Conservation (phyloP, 1,140 invertebrate genomes). For the Drosophila baimaii region DNA sequence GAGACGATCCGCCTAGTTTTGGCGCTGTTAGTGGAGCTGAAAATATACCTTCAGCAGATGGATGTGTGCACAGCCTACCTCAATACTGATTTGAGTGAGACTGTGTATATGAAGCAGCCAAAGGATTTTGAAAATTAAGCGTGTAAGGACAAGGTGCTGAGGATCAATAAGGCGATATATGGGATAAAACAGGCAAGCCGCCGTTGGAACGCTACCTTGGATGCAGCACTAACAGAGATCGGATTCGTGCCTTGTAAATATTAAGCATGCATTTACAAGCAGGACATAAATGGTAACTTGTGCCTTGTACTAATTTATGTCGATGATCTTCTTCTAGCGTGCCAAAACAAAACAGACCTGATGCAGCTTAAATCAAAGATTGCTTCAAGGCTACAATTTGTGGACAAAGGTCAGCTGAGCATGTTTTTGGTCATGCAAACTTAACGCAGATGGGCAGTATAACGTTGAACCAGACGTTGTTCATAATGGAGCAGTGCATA, state of each 20-base stretch:
- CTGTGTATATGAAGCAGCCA: constrained; percentile 1
- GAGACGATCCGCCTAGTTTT: constrained; percentile 72
- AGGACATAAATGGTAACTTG: neutral
- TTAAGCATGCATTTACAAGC: neutral
- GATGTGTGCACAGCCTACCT: constrained; percentile 20
- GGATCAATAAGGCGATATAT: constrained; percentile 38
- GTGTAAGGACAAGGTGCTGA: constrained; percentile 14
- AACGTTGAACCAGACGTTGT: neutral
- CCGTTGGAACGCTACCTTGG: constrained; percentile 14
- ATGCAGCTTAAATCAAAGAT: neutral
- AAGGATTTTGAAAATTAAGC: no score
- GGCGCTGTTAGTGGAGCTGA: neutral
- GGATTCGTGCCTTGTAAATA: neutral
- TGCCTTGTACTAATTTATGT: constrained; percentile 3
- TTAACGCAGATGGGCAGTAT: neutral
- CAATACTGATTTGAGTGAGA: neutral
- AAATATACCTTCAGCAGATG: constrained; percentile 1
- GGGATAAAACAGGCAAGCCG: constrained; percentile 27
- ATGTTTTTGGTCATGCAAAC: neutral
- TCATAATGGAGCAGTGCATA: constrained; percentile 6
- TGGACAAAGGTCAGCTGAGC: neutral
- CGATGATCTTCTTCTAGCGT: constrained; percentile 1
- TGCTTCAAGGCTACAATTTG: neutral
- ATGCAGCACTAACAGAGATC: neutral
- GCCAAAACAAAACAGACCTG: no score